Conservation (phyloP, 2,888 invertebrate species). For the Dastarcus helophoroides region DNA sequence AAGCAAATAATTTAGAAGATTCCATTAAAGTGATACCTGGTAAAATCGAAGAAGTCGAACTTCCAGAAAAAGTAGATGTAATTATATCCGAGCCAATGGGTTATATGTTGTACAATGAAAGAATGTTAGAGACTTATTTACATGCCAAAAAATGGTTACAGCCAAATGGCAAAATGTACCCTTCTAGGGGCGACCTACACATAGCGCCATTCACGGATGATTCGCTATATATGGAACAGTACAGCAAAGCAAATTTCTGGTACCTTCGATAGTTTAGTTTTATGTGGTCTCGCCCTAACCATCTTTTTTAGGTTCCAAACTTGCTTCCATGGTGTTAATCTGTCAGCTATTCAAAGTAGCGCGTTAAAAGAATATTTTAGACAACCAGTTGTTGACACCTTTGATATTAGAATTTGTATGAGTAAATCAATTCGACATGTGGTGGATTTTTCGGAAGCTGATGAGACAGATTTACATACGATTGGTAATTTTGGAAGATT, state of each 20-base stretch:
- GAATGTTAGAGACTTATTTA: slow-evolving; percentile 97
- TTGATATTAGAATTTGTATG: slow-evolving; percentile 95
- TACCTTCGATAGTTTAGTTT: slow-evolving; percentile 19
- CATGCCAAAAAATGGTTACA: slow-evolving; percentile 98
- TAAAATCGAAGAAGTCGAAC: slow-evolving; percentile 94
- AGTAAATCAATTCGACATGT: slow-evolving; percentile 86
- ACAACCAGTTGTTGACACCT: slow-evolving; percentile 97
- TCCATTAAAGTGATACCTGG: slow-evolving; percentile 89
- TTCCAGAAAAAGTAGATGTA: slow-evolving; percentile 91
- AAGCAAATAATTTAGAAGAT: slow-evolving; percentile 78
- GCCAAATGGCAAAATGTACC: slow-evolving; percentile 92
- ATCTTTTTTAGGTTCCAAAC: slow-evolving; percentile 72
- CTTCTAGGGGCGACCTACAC: slow-evolving; percentile 90
- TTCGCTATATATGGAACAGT: slow-evolving; percentile 94
- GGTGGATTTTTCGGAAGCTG: slow-evolving; percentile 85
- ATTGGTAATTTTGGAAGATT: slow-evolving; percentile 53
- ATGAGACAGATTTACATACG: slow-evolving; percentile 86
- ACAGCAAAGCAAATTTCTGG: slow-evolving; percentile 98
- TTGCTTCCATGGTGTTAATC: slow-evolving; percentile 94
- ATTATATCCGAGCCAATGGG: slow-evolving; percentile 99
- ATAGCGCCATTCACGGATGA: slow-evolving; percentile 98
- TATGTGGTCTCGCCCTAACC: no score
- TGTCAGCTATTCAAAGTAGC: slow-evolving; percentile 80
- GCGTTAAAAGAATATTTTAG: slow-evolving; percentile 96
- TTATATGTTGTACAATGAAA: slow-evolving; percentile 98